phyloP scores from a whole-genome alignment of 2,797 vertebrate genomes.

The Novumbra hubbsi region DNA sequence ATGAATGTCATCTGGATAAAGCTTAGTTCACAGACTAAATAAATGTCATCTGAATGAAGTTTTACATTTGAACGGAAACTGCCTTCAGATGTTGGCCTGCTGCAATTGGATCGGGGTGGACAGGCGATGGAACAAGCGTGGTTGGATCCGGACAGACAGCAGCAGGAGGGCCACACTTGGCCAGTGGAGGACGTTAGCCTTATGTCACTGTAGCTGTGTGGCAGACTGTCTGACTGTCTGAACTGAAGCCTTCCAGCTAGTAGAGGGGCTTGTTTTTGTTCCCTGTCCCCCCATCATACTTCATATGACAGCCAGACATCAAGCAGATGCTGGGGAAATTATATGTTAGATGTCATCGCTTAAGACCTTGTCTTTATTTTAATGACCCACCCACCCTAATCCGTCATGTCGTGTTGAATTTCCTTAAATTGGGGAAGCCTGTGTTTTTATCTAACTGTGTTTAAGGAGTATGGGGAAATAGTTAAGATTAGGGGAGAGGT shows the following conservation, averaged over 20 bases:
- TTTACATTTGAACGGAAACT: constrained; percentile 72
- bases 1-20: constrained; percentile 68
- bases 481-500: constrained; percentile 12
- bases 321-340: constrained; percentile 61
- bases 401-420: constrained; percentile 56
- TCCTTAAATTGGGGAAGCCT: constrained; percentile 41
- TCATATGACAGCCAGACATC: constrained; percentile 54
- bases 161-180: constrained; percentile 58
- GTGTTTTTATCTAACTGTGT: constrained; percentile 39
- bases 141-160: constrained; percentile 68
- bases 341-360: constrained; percentile 53
- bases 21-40: constrained; percentile 52
- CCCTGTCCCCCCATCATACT: constrained; percentile 24
- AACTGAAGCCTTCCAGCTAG: constrained; percentile 37
- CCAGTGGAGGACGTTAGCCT: constrained; percentile 48
- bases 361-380: constrained; percentile 43
- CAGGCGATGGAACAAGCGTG: constrained; percentile 54
- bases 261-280: constrained; percentile 22
- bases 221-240: constrained; percentile 25
- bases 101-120: constrained; percentile 52
- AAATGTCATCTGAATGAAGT: constrained; percentile 69
- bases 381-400: constrained; percentile 47
- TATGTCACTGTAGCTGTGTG: constrained; percentile 39
- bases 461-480: constrained; percentile 9
- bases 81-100: constrained; percentile 69